Evolutionary conservation across 2,113 vertebrate species (phyloP).

Genomic region (Oostethus manadensis): DNA sequence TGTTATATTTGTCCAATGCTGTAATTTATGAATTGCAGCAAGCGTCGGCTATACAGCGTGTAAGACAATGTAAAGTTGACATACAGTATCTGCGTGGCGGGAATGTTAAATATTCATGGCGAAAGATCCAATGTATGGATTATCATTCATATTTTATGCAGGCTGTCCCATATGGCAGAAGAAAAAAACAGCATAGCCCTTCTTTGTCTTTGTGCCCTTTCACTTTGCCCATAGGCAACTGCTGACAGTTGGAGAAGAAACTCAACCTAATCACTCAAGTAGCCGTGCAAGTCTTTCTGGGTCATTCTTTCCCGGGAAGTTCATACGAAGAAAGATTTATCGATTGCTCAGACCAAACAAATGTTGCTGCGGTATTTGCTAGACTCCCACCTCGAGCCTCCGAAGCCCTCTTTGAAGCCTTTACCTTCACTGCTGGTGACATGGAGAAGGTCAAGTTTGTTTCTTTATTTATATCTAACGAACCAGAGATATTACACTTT

Average conservation of each 20-base stretch:
- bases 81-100: slow-evolving; percentile 12
- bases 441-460: slow-evolving; percentile 33
- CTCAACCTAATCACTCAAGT: slow-evolving; percentile 49
- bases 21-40: slow-evolving; percentile 60
- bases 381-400: slow-evolving; percentile 31
- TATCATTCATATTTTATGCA: slow-evolving; percentile 65
- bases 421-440: slow-evolving; percentile 25
- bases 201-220: slow-evolving; percentile 38
- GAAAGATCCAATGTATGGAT: slow-evolving; percentile 59
- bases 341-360: slow-evolving; percentile 63
- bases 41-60: slow-evolving; percentile 10
- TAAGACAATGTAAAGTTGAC: slow-evolving; percentile 24
- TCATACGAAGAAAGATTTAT: slow-evolving; percentile 64
- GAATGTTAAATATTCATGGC: slow-evolving; percentile 64
- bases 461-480: slow-evolving; percentile 27
- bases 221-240: slow-evolving; percentile 45
- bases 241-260: slow-evolving; percentile 19
- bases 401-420: slow-evolving; percentile 7
- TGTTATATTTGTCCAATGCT: slow-evolving; percentile 37
- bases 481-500: slow-evolving; percentile 23
- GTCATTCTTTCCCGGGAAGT: slow-evolving; percentile 52
- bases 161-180: slow-evolving; percentile 37
- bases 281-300: slow-evolving; percentile 42
- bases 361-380: slow-evolving; percentile 50
- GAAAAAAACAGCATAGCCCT: slow-evolving; percentile 21